A percentile compares a stretch with the other conserved stretches of the same genome.
These are phyloP conservation scores for Syngnathus acus DNA, from an alignment of 2,797 vertebrate species.

Conservation along the genomic window DNA sequence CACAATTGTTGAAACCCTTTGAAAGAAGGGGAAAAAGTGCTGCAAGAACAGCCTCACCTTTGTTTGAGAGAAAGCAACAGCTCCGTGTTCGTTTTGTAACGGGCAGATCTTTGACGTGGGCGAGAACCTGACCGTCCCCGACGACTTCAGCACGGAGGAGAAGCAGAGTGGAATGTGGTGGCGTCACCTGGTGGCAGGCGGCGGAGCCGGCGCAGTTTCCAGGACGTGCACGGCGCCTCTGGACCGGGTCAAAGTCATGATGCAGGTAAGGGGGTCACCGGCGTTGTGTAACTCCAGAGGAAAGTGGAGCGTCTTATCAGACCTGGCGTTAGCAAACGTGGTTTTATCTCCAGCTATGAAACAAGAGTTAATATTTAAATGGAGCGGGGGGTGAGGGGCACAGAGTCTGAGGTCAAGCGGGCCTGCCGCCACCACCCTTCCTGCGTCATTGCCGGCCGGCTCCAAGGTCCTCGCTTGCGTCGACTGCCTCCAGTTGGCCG, in stretches of 20 bases:
- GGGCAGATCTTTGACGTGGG: conserved; percentile 92
- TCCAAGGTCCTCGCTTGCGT: conserved; percentile 18
- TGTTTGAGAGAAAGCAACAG: no score
- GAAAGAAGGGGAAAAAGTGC: no score
- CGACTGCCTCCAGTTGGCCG: conserved; percentile 4
- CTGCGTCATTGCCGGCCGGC: neutral
- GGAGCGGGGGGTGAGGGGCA: neutral
- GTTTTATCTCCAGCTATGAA: neutral
- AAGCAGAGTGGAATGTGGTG: conserved; percentile 92
- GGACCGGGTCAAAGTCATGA: conserved; percentile 92
- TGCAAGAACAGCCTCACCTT: no score
- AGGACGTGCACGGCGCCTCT: conserved; percentile 89
- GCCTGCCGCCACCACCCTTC: no score
- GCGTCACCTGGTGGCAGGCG: conserved; percentile 91
- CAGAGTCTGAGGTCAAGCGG: conserved; percentile 18
- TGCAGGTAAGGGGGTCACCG: conserved; percentile 76
- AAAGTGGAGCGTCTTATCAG: neutral
- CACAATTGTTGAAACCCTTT: no score
- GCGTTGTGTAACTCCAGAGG: neutral
- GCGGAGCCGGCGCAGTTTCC: conserved; percentile 85
- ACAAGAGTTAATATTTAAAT: neutral
- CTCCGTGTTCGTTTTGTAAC: no score
- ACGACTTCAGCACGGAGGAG: conserved; percentile 91
- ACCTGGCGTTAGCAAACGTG: neutral
- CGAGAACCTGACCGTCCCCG: conserved; percentile 89